These are phyloP conservation scores for Volucella bombylans DNA, from an alignment of 2,888 invertebrate genomes.

Conservation along the genomic window DNA sequence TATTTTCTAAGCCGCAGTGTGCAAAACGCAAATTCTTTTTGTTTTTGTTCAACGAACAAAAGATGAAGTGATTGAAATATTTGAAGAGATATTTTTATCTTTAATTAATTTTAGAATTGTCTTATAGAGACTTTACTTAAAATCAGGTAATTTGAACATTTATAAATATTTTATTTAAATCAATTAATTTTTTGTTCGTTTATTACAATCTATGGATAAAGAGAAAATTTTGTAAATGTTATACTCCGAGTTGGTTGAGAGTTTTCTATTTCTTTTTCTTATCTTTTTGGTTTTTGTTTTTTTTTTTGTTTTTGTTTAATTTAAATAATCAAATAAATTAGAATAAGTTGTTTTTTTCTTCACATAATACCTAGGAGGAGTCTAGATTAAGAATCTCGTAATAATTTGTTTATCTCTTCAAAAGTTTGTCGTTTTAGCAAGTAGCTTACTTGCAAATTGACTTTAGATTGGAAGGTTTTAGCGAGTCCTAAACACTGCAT, in stretches of 20 bases:
- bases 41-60: background rate
- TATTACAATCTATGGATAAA: constrained; percentile 81
- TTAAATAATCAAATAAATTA: constrained; percentile 35
- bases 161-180: constrained; percentile 23
- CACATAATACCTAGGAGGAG: constrained; percentile 44
- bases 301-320: constrained; percentile 5
- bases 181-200: constrained; percentile 56
- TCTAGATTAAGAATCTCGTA: constrained; percentile 36
- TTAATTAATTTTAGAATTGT: background rate
- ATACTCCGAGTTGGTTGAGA: constrained; percentile 67
- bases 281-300: background rate
- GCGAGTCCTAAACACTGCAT: no score
- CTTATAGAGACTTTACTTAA: background rate
- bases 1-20: constrained; percentile 82
- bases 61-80: constrained; percentile 25
- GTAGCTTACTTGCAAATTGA: background rate
- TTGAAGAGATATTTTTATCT: background rate
- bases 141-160: background rate
- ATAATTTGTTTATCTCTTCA: constrained; percentile 60
- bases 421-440: background rate
- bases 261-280: background rate
- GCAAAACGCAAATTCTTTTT: constrained; percentile 80
- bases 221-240: constrained; percentile 82
- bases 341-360: constrained; percentile 35
- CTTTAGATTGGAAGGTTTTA: no score